These are phyloP conservation scores for Euplagia quadripunctaria DNA, from an alignment of 2,888 invertebrate genomes.

Conservation along the genomic window DNA sequence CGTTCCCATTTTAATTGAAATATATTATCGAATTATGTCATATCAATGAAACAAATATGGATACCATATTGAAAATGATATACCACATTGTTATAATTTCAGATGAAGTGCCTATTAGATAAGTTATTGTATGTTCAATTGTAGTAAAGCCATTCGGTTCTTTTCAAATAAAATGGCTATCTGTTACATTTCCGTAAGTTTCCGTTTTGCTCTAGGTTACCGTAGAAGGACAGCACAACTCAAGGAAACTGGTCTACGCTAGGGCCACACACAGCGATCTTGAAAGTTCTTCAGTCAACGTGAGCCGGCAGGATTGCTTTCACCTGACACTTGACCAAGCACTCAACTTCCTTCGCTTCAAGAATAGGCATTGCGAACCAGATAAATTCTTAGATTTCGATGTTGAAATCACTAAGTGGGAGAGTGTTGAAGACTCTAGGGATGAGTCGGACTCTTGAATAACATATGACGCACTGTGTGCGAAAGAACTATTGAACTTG, in stretches of 20 bases:
- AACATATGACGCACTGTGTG: background rate
- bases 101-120: too few species aligned
- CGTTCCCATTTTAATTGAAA: too few species aligned
- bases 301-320: conserved; percentile 79
- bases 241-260: conserved; percentile 69
- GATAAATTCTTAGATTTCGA: conserved; percentile 69
- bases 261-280: conserved; percentile 78
- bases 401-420: conserved; percentile 59
- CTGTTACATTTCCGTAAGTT: background rate
- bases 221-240: conserved; percentile 69
- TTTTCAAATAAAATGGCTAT: too few species aligned
- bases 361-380: conserved; percentile 70
- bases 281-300: conserved; percentile 70
- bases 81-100: too few species aligned
- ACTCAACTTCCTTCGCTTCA: conserved; percentile 73
- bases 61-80: too few species aligned
- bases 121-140: too few species aligned
- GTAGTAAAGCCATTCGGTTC: too few species aligned
- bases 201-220: conserved; percentile 61
- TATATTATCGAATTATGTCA: too few species aligned
- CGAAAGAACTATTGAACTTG: background rate
- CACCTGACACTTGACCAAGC: conserved; percentile 77
- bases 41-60: too few species aligned
- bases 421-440: conserved; percentile 42
- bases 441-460: conserved; percentile 38